A percentile compares a stretch with the other conserved stretches of the same genome.
Conservation (phyloP, 1,140 invertebrate genomes). For the Archivesica marissinica region DNA sequence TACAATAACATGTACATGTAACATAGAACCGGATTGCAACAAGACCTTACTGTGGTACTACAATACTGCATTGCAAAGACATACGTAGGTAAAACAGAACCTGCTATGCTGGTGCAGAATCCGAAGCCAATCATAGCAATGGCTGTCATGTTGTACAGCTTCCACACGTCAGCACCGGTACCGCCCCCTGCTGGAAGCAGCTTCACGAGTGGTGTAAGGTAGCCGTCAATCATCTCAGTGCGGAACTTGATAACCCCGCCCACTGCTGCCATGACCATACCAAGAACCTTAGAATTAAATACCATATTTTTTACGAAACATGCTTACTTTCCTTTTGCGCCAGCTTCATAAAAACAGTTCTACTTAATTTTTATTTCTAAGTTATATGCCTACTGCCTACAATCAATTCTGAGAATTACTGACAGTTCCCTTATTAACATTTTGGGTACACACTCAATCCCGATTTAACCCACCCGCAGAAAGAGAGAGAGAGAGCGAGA, state of each 20-base stretch:
- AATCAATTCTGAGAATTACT: neutral
- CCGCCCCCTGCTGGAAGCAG: slow-evolving; percentile 32
- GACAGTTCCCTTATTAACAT: neutral
- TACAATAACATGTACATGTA: too few relatives aligned
- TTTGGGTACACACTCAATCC: neutral
- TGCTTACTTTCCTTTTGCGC: neutral
- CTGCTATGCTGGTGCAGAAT: neutral
- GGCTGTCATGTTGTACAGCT: neutral
- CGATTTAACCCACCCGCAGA: neutral
- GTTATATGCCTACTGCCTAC: neutral
- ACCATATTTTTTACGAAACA: neutral
- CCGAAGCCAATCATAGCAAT: slow-evolving; percentile 13
- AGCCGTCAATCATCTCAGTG: slow-evolving; percentile 51
- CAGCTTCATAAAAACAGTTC: neutral
- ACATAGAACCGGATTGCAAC: too few relatives aligned
- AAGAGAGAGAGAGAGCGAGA: too few relatives aligned
- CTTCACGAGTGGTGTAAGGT: slow-evolving; percentile 36
- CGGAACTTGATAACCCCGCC: slow-evolving; percentile 43
- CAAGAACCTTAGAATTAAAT: slow-evolving; percentile 26
- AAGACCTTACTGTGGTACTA: too few relatives aligned
- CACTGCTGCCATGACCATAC: slow-evolving; percentile 1
- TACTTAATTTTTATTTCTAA: neutral
- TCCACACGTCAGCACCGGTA: slow-evolving; percentile 35
- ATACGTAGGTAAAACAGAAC: too few relatives aligned
- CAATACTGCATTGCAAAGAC: too few relatives aligned